Conservation (phyloP, 2,888 invertebrate species). For the Oxycera nigricornis region DNA sequence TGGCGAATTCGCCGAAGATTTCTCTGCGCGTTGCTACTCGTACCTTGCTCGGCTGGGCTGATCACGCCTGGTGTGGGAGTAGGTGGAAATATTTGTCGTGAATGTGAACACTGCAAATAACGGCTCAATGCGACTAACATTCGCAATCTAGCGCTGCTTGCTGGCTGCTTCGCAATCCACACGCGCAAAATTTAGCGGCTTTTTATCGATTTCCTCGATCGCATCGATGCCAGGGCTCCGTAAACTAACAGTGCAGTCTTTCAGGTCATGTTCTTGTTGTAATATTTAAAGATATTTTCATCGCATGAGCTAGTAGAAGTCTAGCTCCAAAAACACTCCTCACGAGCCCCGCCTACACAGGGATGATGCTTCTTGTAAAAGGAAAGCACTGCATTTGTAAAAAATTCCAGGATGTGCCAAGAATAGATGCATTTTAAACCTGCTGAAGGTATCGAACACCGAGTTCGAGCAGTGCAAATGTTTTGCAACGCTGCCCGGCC, state of each 20-base stretch:
- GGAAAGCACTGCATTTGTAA: too few species aligned
- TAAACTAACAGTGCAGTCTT: constrained; percentile 2
- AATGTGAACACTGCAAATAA: not conserved
- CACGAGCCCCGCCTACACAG: too few species aligned
- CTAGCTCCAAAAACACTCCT: too few species aligned
- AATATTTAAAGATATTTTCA: too few species aligned
- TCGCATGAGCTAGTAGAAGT: too few species aligned
- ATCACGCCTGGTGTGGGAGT: constrained; percentile 5
- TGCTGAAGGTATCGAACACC: too few species aligned
- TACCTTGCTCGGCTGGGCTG: not conserved
- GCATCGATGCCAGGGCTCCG: constrained; percentile 13
- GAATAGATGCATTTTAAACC: too few species aligned
- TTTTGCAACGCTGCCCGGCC: not conserved
- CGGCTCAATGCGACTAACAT: not conserved
- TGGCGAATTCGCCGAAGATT: constrained; percentile 7
- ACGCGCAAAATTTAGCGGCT: constrained; percentile 6
- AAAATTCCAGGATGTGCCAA: too few species aligned
- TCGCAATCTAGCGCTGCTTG: not conserved
- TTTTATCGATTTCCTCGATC: not conserved
- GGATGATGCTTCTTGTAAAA: too few species aligned
- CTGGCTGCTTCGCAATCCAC: too few species aligned
- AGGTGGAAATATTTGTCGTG: not conserved
- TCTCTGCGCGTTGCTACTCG: not conserved
- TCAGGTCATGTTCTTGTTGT: not conserved
- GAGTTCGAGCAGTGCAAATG: not conserved